Evolutionary conservation across 1,140 invertebrate species (phyloP).

Genomic region (Drosophila subobscura): DNA sequence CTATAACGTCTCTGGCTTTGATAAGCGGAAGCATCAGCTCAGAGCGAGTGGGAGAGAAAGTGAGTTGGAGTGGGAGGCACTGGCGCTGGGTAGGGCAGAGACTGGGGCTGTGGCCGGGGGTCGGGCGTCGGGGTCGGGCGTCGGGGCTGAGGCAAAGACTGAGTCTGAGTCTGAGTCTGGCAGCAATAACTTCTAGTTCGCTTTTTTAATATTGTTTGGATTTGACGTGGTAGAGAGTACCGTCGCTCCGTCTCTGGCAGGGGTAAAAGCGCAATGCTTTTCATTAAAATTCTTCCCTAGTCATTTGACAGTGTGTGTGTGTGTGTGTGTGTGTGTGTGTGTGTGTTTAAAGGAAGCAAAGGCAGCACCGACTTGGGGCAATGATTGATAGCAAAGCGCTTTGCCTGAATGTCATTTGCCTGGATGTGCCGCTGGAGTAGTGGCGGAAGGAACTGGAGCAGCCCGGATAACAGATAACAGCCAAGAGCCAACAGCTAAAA

Average conservation of each 20-base stretch:
- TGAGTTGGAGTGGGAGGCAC: neutral
- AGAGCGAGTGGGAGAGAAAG: neutral
- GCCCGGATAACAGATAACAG: constrained; percentile 2
- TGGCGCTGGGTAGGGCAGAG: neutral
- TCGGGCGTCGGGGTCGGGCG: neutral
- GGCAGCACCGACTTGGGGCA: neutral
- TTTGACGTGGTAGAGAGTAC: constrained; percentile 28
- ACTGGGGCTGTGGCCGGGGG: neutral
- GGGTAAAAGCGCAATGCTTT: constrained; percentile 40
- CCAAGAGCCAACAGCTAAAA: neutral
- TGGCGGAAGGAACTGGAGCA: neutral
- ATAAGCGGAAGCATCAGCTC: constrained; percentile 12
- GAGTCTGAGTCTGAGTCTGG: neutral
- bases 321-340: neutral
- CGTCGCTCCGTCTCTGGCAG: neutral
- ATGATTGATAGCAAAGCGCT: constrained; percentile 45
- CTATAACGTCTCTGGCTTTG: constrained; percentile 65
- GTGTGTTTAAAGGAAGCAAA: neutral
- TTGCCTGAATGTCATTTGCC: constrained; percentile 29
- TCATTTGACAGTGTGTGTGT: constrained; percentile 55
- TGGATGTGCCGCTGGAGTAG: neutral
- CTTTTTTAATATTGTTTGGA: constrained; percentile 74
- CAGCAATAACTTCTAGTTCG: constrained; percentile 75
- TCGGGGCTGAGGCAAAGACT: neutral
- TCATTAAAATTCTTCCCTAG: constrained; percentile 73